Percentiles rank a stretch among this genome's conserved stretches.
These are phyloP conservation scores for Chaetura pelagica DNA, from an alignment of 2,113 vertebrate genomes.

Conservation along the genomic window DNA sequence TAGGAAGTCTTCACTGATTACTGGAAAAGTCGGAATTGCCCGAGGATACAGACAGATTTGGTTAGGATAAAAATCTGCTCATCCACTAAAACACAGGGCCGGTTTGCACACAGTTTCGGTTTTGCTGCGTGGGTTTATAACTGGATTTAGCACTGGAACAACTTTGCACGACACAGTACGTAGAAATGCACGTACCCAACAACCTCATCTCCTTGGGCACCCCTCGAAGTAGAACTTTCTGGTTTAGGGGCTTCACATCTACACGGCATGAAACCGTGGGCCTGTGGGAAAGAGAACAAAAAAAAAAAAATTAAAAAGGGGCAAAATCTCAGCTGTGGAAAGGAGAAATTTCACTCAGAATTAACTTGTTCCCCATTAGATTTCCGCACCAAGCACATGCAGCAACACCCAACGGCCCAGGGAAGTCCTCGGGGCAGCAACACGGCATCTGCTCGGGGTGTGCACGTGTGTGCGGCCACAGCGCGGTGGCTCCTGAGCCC, in stretches of 20 bases:
- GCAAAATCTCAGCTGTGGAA: neutral
- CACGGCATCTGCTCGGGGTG: too few species aligned
- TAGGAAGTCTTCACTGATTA: accelerated
- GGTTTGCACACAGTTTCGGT: neutral
- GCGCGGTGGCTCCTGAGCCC: accelerated
- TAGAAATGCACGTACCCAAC: neutral
- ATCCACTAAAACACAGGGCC: too few species aligned
- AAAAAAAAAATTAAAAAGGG: neutral
- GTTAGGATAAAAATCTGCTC: neutral
- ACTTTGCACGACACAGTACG: accelerated
- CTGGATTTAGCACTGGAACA: neutral
- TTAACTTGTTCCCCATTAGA: neutral
- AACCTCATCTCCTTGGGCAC: neutral
- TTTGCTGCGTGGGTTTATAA: neutral
- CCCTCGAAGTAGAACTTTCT: neutral
- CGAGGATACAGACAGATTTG: neutral
- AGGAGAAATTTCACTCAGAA: neutral
- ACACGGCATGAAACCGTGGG: neutral
- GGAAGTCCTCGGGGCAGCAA: neutral
- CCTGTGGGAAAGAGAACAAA: neutral
- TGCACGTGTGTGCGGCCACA: accelerated
- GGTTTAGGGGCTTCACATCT: neutral
- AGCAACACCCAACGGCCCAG: neutral
- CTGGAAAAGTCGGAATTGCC: accelerated
- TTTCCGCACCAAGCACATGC: neutral